Conservation (phyloP, 2,797 vertebrate species). For the Alfaro cultratus region DNA sequence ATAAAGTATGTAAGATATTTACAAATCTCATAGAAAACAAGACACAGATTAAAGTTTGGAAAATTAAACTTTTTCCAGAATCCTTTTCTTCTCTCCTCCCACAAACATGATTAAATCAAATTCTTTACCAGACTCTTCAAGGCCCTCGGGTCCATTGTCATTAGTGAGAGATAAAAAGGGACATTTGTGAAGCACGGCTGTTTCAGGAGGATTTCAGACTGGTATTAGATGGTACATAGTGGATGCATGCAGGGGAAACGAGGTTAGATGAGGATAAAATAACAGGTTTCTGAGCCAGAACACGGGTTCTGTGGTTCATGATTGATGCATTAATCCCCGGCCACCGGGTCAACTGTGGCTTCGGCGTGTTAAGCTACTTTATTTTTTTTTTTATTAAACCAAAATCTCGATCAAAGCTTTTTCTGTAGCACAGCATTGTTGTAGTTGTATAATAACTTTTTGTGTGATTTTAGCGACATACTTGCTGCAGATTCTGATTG, state of each 20-base stretch:
- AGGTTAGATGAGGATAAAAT: slow-evolving; percentile 24
- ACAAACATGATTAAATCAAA: background rate
- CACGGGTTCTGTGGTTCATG: background rate
- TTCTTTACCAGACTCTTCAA: background rate
- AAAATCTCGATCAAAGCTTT: background rate
- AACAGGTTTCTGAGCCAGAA: background rate
- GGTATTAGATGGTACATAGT: slow-evolving; percentile 23
- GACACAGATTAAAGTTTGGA: background rate
- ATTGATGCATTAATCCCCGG: slow-evolving; percentile 14
- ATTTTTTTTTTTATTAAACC: background rate
- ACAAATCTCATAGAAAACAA: background rate
- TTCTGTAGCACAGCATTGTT: background rate
- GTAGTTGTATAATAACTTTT: background rate
- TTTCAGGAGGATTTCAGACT: slow-evolving; percentile 10
- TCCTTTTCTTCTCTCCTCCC: background rate
- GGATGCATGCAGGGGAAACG: background rate
- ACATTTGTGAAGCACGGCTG: background rate
- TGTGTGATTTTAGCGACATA: background rate
- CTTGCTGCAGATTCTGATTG: background rate
- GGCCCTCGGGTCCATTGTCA: background rate
- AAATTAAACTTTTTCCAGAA: background rate
- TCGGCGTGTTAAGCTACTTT: slow-evolving; percentile 12
- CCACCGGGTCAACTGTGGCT: slow-evolving; percentile 6
- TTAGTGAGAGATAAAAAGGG: background rate
- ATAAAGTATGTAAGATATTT: background rate